Evolutionary conservation across 2,888 invertebrate species (phyloP), one percentile per base, ranked within the genome.

Genomic region (Kryphioiulus occultus): DNA sequence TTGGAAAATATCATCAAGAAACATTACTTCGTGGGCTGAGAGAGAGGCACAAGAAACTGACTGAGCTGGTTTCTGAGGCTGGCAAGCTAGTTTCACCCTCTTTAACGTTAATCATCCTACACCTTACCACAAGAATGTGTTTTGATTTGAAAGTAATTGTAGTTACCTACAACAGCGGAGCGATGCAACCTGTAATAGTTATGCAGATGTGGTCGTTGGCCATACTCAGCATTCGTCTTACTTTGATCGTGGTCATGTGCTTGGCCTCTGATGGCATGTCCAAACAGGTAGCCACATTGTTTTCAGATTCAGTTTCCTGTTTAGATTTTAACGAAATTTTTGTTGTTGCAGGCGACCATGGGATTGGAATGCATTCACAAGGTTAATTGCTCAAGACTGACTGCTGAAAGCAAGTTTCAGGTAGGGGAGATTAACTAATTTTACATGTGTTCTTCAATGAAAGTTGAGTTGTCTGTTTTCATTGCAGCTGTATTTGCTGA

Each of bases 341-440:
- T 47, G 10, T 17, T 47, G 47, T 12, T 17, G 15, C 19, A 82
- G 82, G 82, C 82, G 15, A 10, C 22, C 4, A 17, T 3, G 12
- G 82, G 82, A 1, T 82, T 82, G 22, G 22, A 17, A 22, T 82
- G 5, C 22, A 82, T 82, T 82, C 4, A 82, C 2, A 17, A 26
- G 32, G 82, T 22, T 30, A 3, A 9, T 22, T 82, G 82, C 15
- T 82, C 32, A 10, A n/a, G 12, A 19, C 17, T 82, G 82, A 26
- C 82, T 82, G 26, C 82, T 82, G 82, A 82, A 12, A 22, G 82
- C 32, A 26, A 82, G 26, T 82, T 82, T 32, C n/a, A 82, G 82
- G 82, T 82, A 39, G 32, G 22, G 42, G 42, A 47, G 4, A 12
- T 47, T 47, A 17, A 4, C 19, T 4, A 17, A 17, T 17, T 0